A percentile compares a stretch with the other conserved stretches of the same genome.
Evolutionary conservation across 2,888 invertebrate species (phyloP).

Genomic region (Campopleginae sp.): DNA sequence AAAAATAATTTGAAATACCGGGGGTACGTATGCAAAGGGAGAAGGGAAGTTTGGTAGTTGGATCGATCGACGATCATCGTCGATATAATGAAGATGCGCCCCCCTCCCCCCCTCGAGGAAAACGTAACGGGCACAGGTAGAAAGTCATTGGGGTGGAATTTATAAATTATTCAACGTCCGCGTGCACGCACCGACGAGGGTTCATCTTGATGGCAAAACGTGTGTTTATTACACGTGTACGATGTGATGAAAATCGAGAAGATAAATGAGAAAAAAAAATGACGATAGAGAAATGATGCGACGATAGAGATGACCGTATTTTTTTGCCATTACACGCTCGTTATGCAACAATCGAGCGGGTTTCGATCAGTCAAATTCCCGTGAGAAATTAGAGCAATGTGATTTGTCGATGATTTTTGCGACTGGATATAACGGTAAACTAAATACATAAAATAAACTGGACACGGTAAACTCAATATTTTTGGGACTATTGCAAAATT

Average conservation of each 20-base stretch:
- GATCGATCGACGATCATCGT: slow-evolving; percentile 45
- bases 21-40: neutral
- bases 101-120: slow-evolving; percentile 28
- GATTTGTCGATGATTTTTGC: no score
- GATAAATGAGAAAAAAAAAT: slow-evolving; percentile 43
- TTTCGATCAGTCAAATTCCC: slow-evolving; percentile 40
- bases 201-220: slow-evolving; percentile 2
- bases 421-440: no score
- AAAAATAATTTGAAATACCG: neutral
- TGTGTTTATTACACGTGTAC: neutral
- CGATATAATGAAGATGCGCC: slow-evolving; percentile 58
- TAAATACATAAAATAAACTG: no score
- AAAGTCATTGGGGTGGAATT: slow-evolving; percentile 34
- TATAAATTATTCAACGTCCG: slow-evolving; percentile 63
- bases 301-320: slow-evolving; percentile 1
- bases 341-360: slow-evolving; percentile 39
- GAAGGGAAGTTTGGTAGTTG: slow-evolving; percentile 13
- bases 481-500: no score
- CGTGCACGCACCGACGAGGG: slow-evolving; percentile 16
- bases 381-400: neutral
- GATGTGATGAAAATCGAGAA: slow-evolving; percentile 27
- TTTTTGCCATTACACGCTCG: slow-evolving; percentile 29
- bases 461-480: no score
- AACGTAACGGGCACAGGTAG: slow-evolving; percentile 59
- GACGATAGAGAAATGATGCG: slow-evolving; percentile 23